These are phyloP conservation scores for Falco biarmicus DNA, from an alignment of 2,797 vertebrate genomes.

Conservation along the genomic window DNA sequence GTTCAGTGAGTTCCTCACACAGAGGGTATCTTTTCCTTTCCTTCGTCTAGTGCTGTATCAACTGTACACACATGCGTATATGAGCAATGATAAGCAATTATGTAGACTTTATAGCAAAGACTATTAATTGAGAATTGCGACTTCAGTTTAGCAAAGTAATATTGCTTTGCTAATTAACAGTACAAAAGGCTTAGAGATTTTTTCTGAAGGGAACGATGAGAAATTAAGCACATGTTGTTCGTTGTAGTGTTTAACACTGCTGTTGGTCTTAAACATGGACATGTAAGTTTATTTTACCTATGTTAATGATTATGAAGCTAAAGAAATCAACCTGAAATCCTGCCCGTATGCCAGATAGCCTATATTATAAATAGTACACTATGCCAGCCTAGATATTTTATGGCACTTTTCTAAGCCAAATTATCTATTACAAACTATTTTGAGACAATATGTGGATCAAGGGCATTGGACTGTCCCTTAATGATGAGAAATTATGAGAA, in stretches of 20 bases:
- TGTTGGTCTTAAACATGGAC: slow-evolving; percentile 19
- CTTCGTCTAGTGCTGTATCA: neutral
- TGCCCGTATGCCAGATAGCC: neutral
- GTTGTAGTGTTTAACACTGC: neutral
- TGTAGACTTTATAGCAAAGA: neutral
- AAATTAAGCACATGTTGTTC: neutral
- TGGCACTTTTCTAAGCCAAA: neutral
- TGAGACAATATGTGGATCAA: neutral
- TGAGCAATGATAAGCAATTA: neutral
- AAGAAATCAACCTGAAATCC: neutral
- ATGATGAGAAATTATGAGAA: neutral
- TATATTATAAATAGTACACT: neutral
- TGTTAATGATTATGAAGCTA: slow-evolving; percentile 5
- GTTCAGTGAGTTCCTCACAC: neutral
- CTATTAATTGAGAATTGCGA: slow-evolving; percentile 7
- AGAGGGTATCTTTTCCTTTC: neutral
- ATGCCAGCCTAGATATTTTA: neutral
- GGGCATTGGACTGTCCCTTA: neutral
- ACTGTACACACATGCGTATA: neutral
- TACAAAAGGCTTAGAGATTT: slow-evolving; percentile 10
- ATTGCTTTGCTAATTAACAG: slow-evolving; percentile 43
- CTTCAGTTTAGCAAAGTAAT: slow-evolving; percentile 22
- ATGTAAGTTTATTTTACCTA: neutral
- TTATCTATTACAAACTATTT: neutral
- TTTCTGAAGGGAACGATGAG: slow-evolving; percentile 14